Conservation (phyloP, 2,113 vertebrate genomes). For the Atractosteus spatula region DNA sequence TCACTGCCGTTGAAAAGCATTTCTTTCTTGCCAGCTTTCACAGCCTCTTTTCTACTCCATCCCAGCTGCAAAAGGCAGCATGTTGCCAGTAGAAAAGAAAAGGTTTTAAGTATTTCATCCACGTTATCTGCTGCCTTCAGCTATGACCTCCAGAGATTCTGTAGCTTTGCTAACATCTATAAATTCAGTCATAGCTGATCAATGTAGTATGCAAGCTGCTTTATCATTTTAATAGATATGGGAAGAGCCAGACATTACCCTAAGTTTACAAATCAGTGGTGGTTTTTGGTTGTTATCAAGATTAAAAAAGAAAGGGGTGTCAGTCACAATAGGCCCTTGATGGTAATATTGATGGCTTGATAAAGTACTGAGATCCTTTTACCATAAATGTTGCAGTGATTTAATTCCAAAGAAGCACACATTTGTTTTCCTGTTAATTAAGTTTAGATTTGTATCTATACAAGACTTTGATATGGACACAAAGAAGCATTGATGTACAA, state of each 20-base stretch:
- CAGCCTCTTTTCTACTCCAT: constrained; percentile 12
- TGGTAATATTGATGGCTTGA: not conserved
- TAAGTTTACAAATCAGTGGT: constrained; percentile 30
- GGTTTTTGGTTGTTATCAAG: constrained; percentile 25
- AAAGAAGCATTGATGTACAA: too few species aligned
- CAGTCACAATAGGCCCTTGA: not conserved
- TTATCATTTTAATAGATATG: constrained; percentile 43
- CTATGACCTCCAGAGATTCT: constrained; percentile 34
- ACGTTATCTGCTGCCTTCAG: constrained; percentile 43
- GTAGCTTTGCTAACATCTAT: constrained; percentile 25
- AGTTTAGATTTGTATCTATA: too few species aligned
- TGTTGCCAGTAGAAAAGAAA: constrained; percentile 20
- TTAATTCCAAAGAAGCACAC: too few species aligned
- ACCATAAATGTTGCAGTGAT: too few species aligned
- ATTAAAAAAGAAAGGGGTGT: not conserved
- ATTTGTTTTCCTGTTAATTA: too few species aligned
- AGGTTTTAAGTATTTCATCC: constrained; percentile 40
- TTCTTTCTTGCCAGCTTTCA: constrained; percentile 29
- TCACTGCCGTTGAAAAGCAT: constrained; percentile 20
- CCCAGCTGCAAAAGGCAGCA: constrained; percentile 7
- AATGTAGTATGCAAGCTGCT: constrained; percentile 8
- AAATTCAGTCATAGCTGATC: constrained; percentile 28
- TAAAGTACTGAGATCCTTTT: too few species aligned
- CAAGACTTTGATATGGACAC: too few species aligned
- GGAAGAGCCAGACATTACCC: constrained; percentile 34